Evolutionary conservation across 2,113 vertebrate genomes (phyloP).

Genomic region (Terrapene triunguis): DNA sequence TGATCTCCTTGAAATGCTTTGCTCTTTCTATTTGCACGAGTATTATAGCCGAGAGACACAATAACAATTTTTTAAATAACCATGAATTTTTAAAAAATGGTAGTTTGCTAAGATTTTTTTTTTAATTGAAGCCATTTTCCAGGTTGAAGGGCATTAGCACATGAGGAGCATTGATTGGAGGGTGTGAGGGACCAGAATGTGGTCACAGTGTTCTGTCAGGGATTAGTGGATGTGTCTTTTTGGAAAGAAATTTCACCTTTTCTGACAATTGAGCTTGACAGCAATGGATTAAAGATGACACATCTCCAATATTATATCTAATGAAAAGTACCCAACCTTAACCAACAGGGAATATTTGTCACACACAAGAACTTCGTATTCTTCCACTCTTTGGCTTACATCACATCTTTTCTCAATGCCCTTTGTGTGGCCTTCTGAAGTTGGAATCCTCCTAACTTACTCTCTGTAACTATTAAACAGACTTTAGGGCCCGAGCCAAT

Average conservation of each 20-base stretch:
- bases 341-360: constrained; percentile 14
- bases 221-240: constrained; percentile 35
- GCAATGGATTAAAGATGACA: constrained; percentile 66
- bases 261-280: constrained; percentile 30
- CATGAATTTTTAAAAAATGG: neutral
- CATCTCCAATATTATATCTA: constrained; percentile 4
- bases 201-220: neutral
- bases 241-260: constrained; percentile 40
- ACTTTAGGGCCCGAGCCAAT: neutral
- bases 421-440: neutral
- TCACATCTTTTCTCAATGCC: neutral
- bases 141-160: constrained; percentile 21
- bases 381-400: neutral
- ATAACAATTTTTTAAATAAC: neutral
- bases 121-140: neutral
- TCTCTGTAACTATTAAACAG: neutral
- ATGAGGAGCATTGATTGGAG: constrained; percentile 25
- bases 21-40: neutral
- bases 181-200: neutral
- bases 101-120: neutral
- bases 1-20: neutral
- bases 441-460: neutral
- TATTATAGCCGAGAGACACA: neutral
- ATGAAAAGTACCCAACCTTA: constrained; percentile 45
- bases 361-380: neutral